phyloP scores from a whole-genome alignment of 1,140 invertebrate genomes.

The Hetaerina americana region DNA sequence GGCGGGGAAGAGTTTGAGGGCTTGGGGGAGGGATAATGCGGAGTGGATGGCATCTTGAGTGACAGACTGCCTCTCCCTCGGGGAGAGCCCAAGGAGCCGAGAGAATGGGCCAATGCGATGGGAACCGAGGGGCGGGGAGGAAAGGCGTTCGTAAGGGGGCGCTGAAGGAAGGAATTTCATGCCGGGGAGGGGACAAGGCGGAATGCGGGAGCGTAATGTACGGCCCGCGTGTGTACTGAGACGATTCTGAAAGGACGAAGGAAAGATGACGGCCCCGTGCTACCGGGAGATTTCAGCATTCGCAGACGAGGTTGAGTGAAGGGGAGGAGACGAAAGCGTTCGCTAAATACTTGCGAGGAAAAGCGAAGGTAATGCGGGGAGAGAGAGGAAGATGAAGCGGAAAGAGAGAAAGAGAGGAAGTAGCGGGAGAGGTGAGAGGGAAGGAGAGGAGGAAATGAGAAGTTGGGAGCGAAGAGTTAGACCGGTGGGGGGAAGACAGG shows the following conservation, averaged over 20 bases:
- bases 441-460: slow-evolving; percentile 9
- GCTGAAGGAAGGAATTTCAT: too few relatives aligned
- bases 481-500: slow-evolving; percentile 13
- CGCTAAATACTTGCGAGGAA: too few relatives aligned
- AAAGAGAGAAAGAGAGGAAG: slow-evolving; percentile 7
- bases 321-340: too few relatives aligned
- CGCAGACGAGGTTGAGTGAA: too few relatives aligned
- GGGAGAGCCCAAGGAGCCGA: neutral
- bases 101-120: neutral
- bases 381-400: slow-evolving; percentile 2
- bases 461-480: neutral
- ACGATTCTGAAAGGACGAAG: too few relatives aligned
- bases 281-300: too few relatives aligned
- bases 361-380: slow-evolving; percentile 4
- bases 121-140: neutral
- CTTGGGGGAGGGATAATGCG: neutral
- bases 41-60: neutral
- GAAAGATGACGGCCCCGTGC: too few relatives aligned
- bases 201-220: too few relatives aligned
- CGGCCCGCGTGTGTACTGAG: too few relatives aligned
- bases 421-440: slow-evolving; percentile 19
- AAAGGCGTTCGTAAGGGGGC: too few relatives aligned
- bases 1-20: neutral
- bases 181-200: too few relatives aligned
- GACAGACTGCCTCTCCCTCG: neutral